These are phyloP conservation scores for Platyura marginata DNA, from an alignment of 1,140 invertebrate genomes.

Conservation along the genomic window DNA sequence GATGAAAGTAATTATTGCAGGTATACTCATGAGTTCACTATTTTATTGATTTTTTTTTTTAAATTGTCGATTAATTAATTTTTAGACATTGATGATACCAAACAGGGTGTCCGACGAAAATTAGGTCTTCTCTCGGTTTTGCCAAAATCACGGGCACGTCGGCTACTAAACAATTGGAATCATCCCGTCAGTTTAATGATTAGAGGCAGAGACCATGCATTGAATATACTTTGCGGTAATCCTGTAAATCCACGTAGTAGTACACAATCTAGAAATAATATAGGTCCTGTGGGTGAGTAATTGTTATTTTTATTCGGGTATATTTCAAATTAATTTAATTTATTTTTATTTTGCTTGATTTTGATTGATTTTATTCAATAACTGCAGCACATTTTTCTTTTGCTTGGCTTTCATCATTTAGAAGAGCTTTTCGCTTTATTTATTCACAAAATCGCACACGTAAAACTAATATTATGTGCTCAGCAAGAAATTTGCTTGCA, in stretches of 20 bases:
- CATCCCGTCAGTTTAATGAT: constrained; percentile 59
- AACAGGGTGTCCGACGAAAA: constrained; percentile 32
- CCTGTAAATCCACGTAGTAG: constrained; percentile 11
- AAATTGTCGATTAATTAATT: constrained; percentile 15
- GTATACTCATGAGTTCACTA: constrained; percentile 8
- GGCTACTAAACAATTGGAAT: constrained; percentile 56
- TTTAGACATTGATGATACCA: constrained; percentile 48
- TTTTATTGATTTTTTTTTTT: background rate
- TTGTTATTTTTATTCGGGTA: too few relatives aligned
- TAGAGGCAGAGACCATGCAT: constrained; percentile 57
- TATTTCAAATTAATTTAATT: too few relatives aligned
- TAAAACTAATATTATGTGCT: too few relatives aligned
- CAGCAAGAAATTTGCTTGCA: too few relatives aligned
- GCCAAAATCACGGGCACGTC: constrained; percentile 52
- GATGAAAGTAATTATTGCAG: constrained; percentile 64
- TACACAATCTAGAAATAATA: too few relatives aligned
- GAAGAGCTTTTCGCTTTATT: too few relatives aligned
- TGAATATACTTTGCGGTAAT: constrained; percentile 52
- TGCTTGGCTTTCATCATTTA: too few relatives aligned
- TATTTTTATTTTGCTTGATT: too few relatives aligned
- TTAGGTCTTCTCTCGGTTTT: constrained; percentile 50
- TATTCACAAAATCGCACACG: too few relatives aligned
- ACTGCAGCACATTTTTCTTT: too few relatives aligned
- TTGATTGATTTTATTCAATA: too few relatives aligned
- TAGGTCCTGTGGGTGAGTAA: too few relatives aligned